Percentiles rank a stretch among this genome's conserved stretches.
These are phyloP conservation scores for Empidonax alnorum DNA, from an alignment of 2,113 vertebrate genomes.

Conservation along the genomic window DNA sequence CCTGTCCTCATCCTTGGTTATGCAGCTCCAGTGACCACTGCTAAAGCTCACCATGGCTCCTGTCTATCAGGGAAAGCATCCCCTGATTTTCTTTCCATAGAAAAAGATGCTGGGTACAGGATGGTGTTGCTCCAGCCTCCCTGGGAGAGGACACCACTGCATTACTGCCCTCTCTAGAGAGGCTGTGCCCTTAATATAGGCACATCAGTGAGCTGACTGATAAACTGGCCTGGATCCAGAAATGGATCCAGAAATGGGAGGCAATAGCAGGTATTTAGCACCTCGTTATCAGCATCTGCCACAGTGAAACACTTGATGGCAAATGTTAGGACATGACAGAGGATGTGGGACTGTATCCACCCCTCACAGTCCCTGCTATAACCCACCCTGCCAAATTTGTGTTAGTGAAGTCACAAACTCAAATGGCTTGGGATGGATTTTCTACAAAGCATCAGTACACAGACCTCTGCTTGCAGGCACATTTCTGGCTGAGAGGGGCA, in stretches of 20 bases:
- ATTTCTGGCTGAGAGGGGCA: neutral
- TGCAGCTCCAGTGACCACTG: neutral
- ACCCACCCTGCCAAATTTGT: neutral
- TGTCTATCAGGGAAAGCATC: neutral
- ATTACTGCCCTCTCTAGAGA: neutral
- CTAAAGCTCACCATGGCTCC: neutral
- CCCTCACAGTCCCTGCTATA: neutral
- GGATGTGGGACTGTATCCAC: neutral
- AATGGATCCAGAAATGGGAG: neutral
- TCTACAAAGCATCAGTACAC: neutral
- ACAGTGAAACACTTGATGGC: neutral
- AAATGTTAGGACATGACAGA: neutral
- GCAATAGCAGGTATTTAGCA: neutral
- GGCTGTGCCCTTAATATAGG: neutral
- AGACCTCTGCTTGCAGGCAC: rapidly evolving
- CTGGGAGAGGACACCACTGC: neutral
- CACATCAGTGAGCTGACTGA: neutral
- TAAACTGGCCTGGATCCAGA: neutral
- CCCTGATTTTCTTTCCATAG: neutral
- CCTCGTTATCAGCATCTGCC: neutral
- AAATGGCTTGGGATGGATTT: neutral
- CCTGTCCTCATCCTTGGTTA: neutral
- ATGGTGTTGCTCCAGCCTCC: neutral
- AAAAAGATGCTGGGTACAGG: neutral
- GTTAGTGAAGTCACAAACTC: neutral